Conservation (phyloP, 1,140 invertebrate species). For the Laupala kohalensis region DNA sequence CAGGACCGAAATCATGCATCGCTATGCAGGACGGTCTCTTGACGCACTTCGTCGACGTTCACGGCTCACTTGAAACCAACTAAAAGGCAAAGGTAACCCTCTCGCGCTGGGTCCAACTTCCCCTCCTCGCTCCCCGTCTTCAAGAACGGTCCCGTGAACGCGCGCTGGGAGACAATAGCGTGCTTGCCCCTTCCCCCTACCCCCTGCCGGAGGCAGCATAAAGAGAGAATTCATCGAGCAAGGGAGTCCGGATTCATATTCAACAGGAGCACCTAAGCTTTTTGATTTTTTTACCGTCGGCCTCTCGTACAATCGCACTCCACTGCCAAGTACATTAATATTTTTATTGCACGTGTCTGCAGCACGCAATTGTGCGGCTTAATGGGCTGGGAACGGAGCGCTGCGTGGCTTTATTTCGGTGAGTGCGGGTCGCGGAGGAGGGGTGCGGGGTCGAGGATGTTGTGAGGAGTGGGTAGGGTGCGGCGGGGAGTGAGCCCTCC, state of each 20-base stretch:
- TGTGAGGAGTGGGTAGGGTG: too few relatives aligned
- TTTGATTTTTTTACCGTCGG: background rate
- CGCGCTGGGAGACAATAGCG: background rate
- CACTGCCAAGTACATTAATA: background rate
- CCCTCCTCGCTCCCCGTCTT: background rate
- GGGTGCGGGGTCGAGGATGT: too few relatives aligned
- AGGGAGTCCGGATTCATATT: background rate
- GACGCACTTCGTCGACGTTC: background rate
- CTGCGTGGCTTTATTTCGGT: background rate
- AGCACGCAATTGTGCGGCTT: background rate
- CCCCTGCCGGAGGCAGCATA: background rate
- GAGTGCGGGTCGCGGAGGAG: background rate
- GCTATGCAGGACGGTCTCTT: background rate
- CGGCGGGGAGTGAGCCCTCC: too few relatives aligned
- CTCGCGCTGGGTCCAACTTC: too few relatives aligned
- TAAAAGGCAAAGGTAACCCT: background rate
- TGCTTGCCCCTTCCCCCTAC: background rate
- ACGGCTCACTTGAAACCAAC: background rate
- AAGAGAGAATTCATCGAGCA: background rate
- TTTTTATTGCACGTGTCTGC: background rate
- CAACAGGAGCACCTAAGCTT: background rate
- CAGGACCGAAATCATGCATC: background rate
- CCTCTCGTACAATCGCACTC: background rate
- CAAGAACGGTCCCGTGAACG: background rate
- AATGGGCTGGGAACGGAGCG: background rate